Conservation (phyloP, 2,888 invertebrate genomes). For the Lacanobia oleracea region DNA sequence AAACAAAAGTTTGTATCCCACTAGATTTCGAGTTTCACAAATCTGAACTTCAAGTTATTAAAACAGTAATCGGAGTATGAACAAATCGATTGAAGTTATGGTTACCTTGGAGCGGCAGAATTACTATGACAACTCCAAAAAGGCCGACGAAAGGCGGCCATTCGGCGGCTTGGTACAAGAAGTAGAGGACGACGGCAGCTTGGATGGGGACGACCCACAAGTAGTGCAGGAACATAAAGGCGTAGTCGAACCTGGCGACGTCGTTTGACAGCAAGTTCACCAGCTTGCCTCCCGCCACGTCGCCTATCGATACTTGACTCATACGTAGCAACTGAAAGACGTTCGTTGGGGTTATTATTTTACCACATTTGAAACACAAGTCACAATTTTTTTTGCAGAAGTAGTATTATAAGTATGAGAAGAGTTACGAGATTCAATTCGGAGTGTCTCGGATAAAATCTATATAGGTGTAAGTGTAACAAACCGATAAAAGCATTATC, state of each 20-base stretch:
- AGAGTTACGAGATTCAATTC: not conserved
- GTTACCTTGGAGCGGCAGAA: conserved; percentile 90
- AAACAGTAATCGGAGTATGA: not conserved
- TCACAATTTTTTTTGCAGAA: not conserved
- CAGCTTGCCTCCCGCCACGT: conserved; percentile 93
- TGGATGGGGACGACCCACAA: conserved; percentile 95
- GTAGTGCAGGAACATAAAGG: conserved; percentile 93
- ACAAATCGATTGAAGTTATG: conserved; percentile 3
- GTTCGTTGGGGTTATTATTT: too few relatives aligned
- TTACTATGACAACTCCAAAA: conserved; percentile 88
- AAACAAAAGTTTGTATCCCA: too few relatives aligned
- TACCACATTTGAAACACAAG: not conserved
- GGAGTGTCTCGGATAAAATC: not conserved
- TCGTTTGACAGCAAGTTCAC: conserved; percentile 96
- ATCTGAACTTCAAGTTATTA: not conserved
- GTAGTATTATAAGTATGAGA: too few relatives aligned
- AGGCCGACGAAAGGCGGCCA: conserved; percentile 85
- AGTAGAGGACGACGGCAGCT: conserved; percentile 88
- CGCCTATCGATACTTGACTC: conserved; percentile 93
- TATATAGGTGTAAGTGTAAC: not conserved
- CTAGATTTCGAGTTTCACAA: not conserved
- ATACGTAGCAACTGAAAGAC: conserved; percentile 92
- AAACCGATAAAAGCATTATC: not conserved
- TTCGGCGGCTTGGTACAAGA: conserved; percentile 80
- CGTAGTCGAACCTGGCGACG: conserved; percentile 94